These are phyloP conservation scores for Alviniconcha strummeri DNA, from an alignment of 2,888 invertebrate genomes.

Conservation along the genomic window DNA sequence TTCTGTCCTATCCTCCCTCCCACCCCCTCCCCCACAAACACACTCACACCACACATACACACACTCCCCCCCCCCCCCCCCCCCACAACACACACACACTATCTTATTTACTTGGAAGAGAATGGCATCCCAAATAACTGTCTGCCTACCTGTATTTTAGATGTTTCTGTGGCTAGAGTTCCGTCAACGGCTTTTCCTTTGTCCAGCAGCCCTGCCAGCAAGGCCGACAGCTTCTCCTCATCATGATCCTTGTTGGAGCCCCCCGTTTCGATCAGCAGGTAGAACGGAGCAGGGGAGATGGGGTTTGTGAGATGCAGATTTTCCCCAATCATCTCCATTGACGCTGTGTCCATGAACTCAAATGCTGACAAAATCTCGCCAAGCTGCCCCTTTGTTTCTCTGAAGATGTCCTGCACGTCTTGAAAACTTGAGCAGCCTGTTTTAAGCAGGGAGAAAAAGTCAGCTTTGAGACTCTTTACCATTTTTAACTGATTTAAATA, in stretches of 20 bases:
- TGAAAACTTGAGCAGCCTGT: conserved; percentile 86
- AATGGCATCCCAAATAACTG: no score
- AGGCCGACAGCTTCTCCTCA: conserved; percentile 87
- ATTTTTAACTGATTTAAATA: not conserved
- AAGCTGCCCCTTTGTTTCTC: conserved; percentile 83
- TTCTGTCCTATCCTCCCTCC: no score
- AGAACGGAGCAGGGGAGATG: conserved; percentile 69
- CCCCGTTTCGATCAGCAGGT: conserved; percentile 73
- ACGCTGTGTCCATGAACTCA: conserved; percentile 90
- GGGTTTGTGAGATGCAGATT: conserved; percentile 78
- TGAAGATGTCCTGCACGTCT: conserved; percentile 84
- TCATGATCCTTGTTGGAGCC: conserved; percentile 91
- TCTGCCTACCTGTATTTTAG: conserved; percentile 82
- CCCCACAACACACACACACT: no score
- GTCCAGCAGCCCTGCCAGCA: conserved; percentile 85
- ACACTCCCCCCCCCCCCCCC: no score
- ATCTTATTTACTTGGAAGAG: no score
- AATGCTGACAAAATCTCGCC: conserved; percentile 96
- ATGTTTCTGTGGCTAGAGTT: conserved; percentile 87
- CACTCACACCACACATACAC: no score
- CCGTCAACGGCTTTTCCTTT: conserved; percentile 86
- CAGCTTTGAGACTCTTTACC: not conserved
- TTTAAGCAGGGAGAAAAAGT: not conserved
- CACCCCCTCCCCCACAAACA: no score
- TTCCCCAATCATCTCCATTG: conserved; percentile 81